phyloP scores from a whole-genome alignment of 2,113 vertebrate species.

The Sphyrna mokarran region DNA sequence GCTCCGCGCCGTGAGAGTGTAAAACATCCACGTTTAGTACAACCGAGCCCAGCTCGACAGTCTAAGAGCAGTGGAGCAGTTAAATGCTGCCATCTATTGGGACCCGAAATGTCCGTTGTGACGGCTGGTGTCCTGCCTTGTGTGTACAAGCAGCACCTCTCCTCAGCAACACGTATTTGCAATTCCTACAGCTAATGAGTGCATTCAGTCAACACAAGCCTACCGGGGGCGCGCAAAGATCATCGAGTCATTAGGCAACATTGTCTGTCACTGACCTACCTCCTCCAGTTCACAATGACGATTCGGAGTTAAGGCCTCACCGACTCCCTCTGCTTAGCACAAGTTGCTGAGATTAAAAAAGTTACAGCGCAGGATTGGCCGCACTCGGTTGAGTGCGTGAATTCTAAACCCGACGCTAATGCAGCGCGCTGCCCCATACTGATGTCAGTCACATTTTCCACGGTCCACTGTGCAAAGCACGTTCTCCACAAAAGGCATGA shows the following conservation, averaged over 20 bases:
- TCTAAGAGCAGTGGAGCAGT: background rate
- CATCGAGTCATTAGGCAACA: constrained; percentile 15
- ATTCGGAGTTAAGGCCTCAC: background rate
- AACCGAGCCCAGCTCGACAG: background rate
- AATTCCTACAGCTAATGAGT: constrained; percentile 29
- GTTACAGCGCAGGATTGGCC: background rate
- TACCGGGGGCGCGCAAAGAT: constrained; percentile 14
- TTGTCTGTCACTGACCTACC: constrained; percentile 33
- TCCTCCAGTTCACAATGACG: constrained; percentile 11
- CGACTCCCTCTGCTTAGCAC: background rate
- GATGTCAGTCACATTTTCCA: constrained; percentile 32
- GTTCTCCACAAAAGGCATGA: background rate
- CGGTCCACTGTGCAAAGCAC: constrained; percentile 12
- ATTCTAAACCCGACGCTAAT: constrained; percentile 22
- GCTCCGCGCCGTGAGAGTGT: background rate
- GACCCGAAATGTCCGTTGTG: background rate
- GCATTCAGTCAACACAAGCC: constrained; percentile 28
- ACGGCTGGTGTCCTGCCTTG: background rate
- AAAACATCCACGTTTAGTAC: background rate
- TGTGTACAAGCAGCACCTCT: background rate
- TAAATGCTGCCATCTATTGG: constrained; percentile 37
- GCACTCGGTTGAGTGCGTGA: background rate
- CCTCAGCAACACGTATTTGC: constrained; percentile 19
- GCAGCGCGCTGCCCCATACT: background rate
- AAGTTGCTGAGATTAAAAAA: constrained; percentile 26